A percentile compares a stretch with the other conserved stretches of the same genome.
Evolutionary conservation across 2,113 vertebrate species (phyloP).

Genomic region (Psilopogon haemacephalus): DNA sequence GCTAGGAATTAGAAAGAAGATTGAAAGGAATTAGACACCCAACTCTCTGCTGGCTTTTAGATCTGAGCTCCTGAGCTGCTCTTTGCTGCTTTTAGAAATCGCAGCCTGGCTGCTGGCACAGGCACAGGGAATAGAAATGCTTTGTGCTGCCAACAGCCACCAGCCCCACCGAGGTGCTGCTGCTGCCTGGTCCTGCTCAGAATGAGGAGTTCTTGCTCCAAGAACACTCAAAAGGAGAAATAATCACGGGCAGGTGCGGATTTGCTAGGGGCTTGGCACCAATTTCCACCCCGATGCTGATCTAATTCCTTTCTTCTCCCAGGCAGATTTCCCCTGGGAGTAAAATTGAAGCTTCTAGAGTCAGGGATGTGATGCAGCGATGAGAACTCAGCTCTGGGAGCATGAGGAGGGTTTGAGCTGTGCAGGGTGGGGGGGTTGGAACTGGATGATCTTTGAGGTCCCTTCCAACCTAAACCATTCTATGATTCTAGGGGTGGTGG

Average conservation of each 20-base stretch:
- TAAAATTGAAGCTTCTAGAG: neutral
- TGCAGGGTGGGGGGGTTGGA: no score
- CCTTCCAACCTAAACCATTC: no score
- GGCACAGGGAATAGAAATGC: neutral
- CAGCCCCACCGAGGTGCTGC: neutral
- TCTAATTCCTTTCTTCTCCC: neutral
- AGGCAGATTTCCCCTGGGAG: neutral
- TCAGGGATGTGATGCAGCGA: neutral
- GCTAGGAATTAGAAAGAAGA: constrained; percentile 31
- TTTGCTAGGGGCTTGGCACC: neutral
- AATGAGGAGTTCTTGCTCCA: neutral
- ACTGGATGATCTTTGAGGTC: no score
- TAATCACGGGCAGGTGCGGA: neutral
- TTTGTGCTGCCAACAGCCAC: neutral
- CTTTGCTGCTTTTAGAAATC: constrained; percentile 8
- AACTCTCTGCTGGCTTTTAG: constrained; percentile 13
- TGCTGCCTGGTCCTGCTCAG: neutral
- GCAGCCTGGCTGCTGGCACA: neutral
- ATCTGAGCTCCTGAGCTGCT: constrained; percentile 32
- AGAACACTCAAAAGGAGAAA: neutral
- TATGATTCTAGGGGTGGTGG: no score
- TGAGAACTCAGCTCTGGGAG: neutral
- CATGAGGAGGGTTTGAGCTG: no score
- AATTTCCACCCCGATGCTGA: neutral
- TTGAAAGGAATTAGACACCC: constrained; percentile 39